phyloP scores from a whole-genome alignment of 2,797 vertebrate species.

The Gobionotothen gibberifrons region DNA sequence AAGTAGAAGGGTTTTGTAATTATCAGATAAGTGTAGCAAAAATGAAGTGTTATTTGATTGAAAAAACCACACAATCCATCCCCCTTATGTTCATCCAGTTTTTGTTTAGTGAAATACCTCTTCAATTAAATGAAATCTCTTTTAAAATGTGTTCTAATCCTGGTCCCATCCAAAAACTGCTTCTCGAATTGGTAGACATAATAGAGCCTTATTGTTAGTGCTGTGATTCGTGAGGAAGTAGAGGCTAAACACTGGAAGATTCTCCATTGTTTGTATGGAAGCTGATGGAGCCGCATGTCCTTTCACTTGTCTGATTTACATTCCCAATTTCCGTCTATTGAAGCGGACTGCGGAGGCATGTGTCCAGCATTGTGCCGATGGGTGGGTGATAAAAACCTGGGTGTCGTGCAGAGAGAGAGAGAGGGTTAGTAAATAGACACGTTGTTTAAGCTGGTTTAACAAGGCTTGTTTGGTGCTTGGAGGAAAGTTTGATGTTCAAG shows the following conservation, averaged over 20 bases:
- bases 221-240: conserved; percentile 73
- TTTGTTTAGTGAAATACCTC: conserved; percentile 16
- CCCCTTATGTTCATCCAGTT: neutral
- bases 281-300: conserved; percentile 78
- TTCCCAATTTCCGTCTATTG: conserved; percentile 82
- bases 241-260: conserved; percentile 73
- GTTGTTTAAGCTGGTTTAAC: conserved; percentile 54
- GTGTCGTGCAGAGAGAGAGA: conserved; percentile 53
- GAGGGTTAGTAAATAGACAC: conserved; percentile 49
- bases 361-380: conserved; percentile 78
- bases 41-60: too few relatives aligned
- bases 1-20: neutral
- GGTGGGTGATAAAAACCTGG: conserved; percentile 54
- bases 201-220: conserved; percentile 71
- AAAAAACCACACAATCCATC: neutral
- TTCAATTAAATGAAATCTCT: conserved; percentile 17
- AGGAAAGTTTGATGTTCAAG: conserved; percentile 26
- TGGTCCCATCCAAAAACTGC: conserved; percentile 36
- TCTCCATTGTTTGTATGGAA: conserved; percentile 77
- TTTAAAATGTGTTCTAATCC: conserved; percentile 39
- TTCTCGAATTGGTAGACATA: conserved; percentile 55
- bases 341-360: conserved; percentile 67
- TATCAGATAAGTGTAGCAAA: neutral
- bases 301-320: conserved; percentile 77
- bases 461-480: conserved; percentile 22